Percentiles rank a stretch among this genome's conserved stretches.
These are phyloP conservation scores for Resseliella maxima DNA, from an alignment of 2,888 invertebrate species.

Conservation along the genomic window DNA sequence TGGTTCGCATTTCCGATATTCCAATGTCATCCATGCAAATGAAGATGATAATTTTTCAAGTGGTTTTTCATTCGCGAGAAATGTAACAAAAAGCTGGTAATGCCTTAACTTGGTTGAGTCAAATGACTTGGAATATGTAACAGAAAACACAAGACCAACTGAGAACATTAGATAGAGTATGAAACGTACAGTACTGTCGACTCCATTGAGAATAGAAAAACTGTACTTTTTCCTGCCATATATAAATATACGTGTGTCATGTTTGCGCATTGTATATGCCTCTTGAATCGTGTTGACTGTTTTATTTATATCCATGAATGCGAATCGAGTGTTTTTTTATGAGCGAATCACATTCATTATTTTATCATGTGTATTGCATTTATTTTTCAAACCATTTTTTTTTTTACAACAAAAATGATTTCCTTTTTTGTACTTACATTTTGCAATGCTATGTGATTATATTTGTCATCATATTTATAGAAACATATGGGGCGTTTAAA, in stretches of 20 bases:
- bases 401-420: background rate
- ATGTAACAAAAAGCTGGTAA: too few species aligned
- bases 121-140: too few species aligned
- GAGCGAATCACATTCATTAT: conserved; percentile 43
- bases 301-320: conserved; percentile 36
- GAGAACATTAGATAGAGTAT: background rate
- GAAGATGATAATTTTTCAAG: background rate
- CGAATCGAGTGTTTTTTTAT: background rate
- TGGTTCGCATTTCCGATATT: background rate
- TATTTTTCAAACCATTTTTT: background rate
- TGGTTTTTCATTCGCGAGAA: background rate
- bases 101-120: too few species aligned
- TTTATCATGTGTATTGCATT: conserved; percentile 6
- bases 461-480: conserved; percentile 16
- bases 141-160: too few species aligned
- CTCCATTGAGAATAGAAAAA: background rate
- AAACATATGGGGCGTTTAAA: conserved; percentile 28
- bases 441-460: background rate
- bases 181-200: background rate
- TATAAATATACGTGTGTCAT: conserved; percentile 5
- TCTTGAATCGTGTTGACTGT: conserved; percentile 10
- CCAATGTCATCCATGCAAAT: background rate
- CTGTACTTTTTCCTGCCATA: conserved; percentile 19
- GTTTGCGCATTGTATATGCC: conserved; percentile 48
- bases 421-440: background rate